A percentile compares a stretch with the other conserved stretches of the same genome.
These are phyloP conservation scores for Heteropelma amictum DNA, from an alignment of 2,888 invertebrate species.

Conservation along the genomic window DNA sequence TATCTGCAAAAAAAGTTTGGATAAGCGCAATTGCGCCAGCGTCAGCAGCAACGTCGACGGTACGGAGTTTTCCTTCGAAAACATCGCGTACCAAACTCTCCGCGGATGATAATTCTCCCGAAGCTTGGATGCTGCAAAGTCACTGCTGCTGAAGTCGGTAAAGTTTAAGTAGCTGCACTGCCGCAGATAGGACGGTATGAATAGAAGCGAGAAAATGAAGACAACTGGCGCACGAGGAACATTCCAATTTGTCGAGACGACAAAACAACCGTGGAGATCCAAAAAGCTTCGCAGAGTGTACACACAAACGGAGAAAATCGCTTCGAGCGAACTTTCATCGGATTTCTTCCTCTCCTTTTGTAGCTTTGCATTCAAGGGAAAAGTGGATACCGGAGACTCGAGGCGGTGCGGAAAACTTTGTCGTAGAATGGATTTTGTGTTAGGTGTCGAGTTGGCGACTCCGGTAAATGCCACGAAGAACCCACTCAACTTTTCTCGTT, in stretches of 20 bases:
- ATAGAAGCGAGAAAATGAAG: conserved; percentile 17
- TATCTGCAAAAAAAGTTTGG: no score
- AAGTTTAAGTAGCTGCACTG: conserved; percentile 22
- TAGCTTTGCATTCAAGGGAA: neutral
- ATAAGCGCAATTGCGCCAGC: no score
- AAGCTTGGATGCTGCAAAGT: conserved; percentile 41
- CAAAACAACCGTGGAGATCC: conserved; percentile 18
- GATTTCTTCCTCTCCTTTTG: neutral
- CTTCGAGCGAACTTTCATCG: conserved; percentile 31
- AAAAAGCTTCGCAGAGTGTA: conserved; percentile 23
- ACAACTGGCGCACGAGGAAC: conserved; percentile 18
- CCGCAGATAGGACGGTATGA: conserved; percentile 7
- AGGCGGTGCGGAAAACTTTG: conserved; percentile 20
- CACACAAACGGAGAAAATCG: conserved; percentile 44
- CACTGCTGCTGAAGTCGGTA: conserved; percentile 10
- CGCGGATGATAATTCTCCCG: no score
- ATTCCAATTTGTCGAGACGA: conserved; percentile 40
- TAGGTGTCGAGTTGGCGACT: no score
- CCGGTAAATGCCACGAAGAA: conserved; percentile 33
- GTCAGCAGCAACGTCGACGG: no score
- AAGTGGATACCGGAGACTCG: conserved; percentile 10
- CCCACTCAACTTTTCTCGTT: conserved; percentile 19
- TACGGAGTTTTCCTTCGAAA: no score
- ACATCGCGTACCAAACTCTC: no score
- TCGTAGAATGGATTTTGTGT: no score